These are phyloP conservation scores for Stegana nigrithorax DNA, from an alignment of 2,888 invertebrate species.

Conservation along the genomic window DNA sequence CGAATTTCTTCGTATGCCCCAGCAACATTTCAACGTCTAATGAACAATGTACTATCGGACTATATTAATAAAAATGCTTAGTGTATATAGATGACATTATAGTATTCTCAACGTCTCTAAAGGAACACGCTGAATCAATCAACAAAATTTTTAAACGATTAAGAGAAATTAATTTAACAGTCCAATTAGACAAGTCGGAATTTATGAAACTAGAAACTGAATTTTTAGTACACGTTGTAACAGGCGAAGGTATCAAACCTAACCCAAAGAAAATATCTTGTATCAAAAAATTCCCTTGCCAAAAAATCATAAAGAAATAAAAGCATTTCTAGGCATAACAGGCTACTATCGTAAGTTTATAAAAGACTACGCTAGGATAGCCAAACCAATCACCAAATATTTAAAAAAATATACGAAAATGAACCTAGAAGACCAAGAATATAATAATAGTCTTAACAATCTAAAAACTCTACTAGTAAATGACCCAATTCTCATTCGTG, in stretches of 20 bases:
- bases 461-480: background rate
- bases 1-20: background rate
- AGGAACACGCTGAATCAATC: background rate
- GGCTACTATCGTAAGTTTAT: background rate
- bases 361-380: background rate
- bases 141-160: background rate
- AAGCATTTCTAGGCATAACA: background rate
- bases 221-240: constrained; percentile 27
- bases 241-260: background rate
- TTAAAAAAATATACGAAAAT: background rate
- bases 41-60: background rate
- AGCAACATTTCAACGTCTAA: constrained; percentile 20
- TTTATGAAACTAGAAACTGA: background rate
- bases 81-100: background rate
- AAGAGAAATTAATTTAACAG: background rate
- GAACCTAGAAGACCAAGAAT: background rate
- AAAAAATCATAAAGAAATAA: background rate
- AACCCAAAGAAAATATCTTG: background rate
- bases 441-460: background rate
- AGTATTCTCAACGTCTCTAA: background rate
- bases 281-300: background rate
- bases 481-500: background rate
- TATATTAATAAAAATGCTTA: background rate
- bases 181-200: background rate
- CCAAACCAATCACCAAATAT: background rate